phyloP scores from a whole-genome alignment of 2,113 vertebrate genomes.

The Zingel zingel region DNA sequence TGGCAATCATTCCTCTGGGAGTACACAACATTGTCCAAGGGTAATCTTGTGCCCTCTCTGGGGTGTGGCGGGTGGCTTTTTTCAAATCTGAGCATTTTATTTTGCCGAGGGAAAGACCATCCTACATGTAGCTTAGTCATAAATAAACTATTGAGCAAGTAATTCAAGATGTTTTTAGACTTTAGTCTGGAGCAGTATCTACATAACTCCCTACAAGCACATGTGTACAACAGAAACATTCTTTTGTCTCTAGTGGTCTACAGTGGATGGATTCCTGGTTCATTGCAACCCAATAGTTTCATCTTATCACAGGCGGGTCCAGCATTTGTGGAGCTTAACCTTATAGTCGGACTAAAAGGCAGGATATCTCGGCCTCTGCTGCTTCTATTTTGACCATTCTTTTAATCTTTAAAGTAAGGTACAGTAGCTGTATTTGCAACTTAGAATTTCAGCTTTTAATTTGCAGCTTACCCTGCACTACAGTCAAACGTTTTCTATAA shows the following conservation, averaged over 20 bases:
- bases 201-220: not conserved
- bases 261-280: not conserved
- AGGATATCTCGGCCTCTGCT: no score
- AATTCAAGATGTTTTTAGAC: conserved; percentile 35
- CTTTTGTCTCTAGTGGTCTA: not conserved
- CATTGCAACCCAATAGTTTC: not conserved
- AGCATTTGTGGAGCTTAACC: no score
- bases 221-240: not conserved
- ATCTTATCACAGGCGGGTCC: no score
- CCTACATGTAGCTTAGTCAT: not conserved
- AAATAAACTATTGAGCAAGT: conserved; percentile 14
- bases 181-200: conserved; percentile 1
- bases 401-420: no score
- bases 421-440: not conserved
- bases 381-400: no score
- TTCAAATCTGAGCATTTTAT: conserved; percentile 4
- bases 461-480: not conserved
- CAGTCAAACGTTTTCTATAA: not conserved
- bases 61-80: not conserved
- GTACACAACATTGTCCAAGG: not conserved
- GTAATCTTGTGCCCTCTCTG: not conserved
- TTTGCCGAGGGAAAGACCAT: not conserved
- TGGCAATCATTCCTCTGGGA: conserved; percentile 20
- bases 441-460: no score
- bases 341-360: no score